phyloP scores from a whole-genome alignment of 2,113 vertebrate species.

The Rynchops niger region DNA sequence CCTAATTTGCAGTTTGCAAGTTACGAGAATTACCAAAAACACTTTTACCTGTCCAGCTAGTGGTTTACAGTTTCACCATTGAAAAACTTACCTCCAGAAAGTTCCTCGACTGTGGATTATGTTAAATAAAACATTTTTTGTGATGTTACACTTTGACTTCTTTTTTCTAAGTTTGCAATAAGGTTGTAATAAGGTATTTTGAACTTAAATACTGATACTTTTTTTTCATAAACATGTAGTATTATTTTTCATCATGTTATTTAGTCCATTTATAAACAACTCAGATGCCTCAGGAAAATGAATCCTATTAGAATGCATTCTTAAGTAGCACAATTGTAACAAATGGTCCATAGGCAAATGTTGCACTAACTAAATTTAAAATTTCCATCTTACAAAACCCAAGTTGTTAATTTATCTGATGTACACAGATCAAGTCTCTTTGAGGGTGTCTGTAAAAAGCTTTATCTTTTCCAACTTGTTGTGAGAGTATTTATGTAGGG shows the following conservation, averaged over 20 bases:
- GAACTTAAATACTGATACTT: neutral
- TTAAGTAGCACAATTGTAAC: neutral
- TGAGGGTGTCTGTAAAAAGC: neutral
- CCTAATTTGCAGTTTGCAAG: neutral
- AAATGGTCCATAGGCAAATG: neutral
- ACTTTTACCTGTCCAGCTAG: neutral
- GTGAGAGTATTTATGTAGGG: neutral
- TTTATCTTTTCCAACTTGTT: neutral
- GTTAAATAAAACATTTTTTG: neutral
- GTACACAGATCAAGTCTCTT: neutral
- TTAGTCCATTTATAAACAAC: neutral
- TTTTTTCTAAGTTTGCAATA: neutral
- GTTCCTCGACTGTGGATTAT: neutral
- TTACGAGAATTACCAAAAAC: neutral
- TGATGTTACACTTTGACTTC: neutral
- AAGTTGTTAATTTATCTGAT: neutral
- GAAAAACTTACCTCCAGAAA: neutral
- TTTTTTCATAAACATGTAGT: neutral
- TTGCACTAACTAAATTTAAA: neutral
- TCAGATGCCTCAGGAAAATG: neutral
- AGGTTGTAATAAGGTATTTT: neutral
- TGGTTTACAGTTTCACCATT: neutral
- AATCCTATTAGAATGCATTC: neutral
- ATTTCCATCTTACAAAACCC: neutral
- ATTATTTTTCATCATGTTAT: neutral